Base-by-base conservation (phyloP, 2,797 vertebrate species). In the Chrysolophus pictus region DNA sequence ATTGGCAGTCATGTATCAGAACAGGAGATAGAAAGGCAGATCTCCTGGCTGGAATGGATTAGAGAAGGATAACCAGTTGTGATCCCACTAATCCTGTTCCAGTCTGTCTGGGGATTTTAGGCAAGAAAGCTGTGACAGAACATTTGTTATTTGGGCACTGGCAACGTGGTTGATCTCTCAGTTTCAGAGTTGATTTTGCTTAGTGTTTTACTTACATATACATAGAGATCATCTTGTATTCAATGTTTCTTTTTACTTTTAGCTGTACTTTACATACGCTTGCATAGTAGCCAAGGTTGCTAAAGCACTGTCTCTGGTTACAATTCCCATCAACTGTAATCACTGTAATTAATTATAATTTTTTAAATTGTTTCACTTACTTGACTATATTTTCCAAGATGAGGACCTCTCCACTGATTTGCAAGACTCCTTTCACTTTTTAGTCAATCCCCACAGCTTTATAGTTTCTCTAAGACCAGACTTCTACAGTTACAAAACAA, bases 1-100 rank as follows among this genome's bases (percentile, higher is more conserved):
- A 71, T 26, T 51, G 84, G 79, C 93, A 87, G 59, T 7, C 62
- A 47, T 56, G 53, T 22, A 65, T 77, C 29, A 60, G 65, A 49
- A 39, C 71, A 75, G 88, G 78, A 90, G 69, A 56, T 42, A 84
- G 92, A 82, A 86, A 91, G 67, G 55, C 83, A 91, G 91, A 94
- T 92, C 81, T 88, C 84, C 68, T 90, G 91, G 59, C 89, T 92
- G 83, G 76, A 72, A 91, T 81, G 91, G 94, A 96, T 96, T 96
- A 96, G 42, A 67, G 76, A 88, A 92, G 87, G 95, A 96, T 94
- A 96, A 94, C 91, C 63, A 72, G 42, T 81, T 92, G 73, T 88
- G 87, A 95, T 94, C 63, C 83, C 79, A 78, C 70, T 95, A 96
- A 96, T 96, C 94, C 95, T 78, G 77, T 96, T 96, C 89, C 92